Percentiles rank a stretch among this genome's conserved stretches.
Conservation (phyloP, 2,888 invertebrate genomes). For the Ceraclea dissimilis region DNA sequence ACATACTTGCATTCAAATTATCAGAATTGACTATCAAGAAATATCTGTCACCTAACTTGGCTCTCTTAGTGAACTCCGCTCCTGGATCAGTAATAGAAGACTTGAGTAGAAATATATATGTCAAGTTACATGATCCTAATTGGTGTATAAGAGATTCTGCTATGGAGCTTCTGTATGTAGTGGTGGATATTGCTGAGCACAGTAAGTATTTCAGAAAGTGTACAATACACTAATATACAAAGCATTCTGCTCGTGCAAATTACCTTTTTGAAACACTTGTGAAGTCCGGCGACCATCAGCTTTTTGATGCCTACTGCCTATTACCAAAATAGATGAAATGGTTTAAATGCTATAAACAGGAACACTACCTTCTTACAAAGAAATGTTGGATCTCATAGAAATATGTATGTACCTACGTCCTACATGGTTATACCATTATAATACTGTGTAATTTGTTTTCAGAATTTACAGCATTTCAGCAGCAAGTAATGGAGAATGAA, state of each 20-base stretch:
- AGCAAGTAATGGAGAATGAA: slow-evolving; percentile 56
- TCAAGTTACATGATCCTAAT: slow-evolving; percentile 60
- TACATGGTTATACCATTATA: too few relatives aligned
- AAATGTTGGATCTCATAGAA: too few relatives aligned
- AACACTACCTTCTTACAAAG: too few relatives aligned
- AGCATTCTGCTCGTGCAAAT: too few relatives aligned
- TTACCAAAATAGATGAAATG: too few relatives aligned
- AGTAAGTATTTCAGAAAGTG: slow-evolving; percentile 53
- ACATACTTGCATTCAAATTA: slow-evolving; percentile 62
- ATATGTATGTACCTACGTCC: too few relatives aligned
- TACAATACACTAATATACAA: too few relatives aligned
- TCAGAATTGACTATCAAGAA: slow-evolving; percentile 63
- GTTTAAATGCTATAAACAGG: too few relatives aligned
- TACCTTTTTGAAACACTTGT: too few relatives aligned
- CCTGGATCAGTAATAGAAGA: slow-evolving; percentile 56
- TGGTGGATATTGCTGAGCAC: slow-evolving; percentile 59
- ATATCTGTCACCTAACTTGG: slow-evolving; percentile 71
- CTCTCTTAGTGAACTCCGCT: slow-evolving; percentile 59
- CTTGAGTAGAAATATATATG: slow-evolving; percentile 58
- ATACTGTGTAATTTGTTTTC: too few relatives aligned
- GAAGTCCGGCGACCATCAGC: too few relatives aligned
- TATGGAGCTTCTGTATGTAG: slow-evolving; percentile 62
- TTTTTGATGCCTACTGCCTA: too few relatives aligned
- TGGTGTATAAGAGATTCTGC: slow-evolving; percentile 79
- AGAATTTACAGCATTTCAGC: slow-evolving; percentile 75